Evolutionary conservation across 2,797 vertebrate genomes (phyloP), one percentile per base, ranked within the genome.

Genomic region (Sebastes hopkinsi): DNA sequence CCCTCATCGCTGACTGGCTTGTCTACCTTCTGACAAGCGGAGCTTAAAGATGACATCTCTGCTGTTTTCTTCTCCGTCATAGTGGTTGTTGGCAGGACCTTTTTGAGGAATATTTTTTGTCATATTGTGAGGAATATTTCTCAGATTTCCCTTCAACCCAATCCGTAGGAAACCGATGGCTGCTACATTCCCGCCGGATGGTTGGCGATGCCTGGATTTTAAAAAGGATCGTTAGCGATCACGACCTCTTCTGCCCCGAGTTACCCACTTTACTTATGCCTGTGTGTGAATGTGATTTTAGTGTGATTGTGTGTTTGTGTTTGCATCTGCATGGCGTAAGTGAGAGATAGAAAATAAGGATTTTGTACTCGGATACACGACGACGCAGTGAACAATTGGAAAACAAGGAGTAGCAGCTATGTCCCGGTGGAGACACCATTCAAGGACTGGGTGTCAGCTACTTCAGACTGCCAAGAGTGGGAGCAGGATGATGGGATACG

Each of bases 21-120:
- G 60, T 61, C 93, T 89, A 91, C 90, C 93, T 91, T 93, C 94
- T 93, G 94, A 97, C 95, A 92, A 94, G 92, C 84, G 92, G 91
- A 87, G 92, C 80, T 87, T 93, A 91, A 90, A 94, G 94, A 97
- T 96, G 96, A 95, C 94, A 89, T 92, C 90, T 81, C 92, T 91
- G 89, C 91, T 46, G 54, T 64, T 67, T 64, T 74, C 68, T 27
- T 64, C 78, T 72, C 58, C 46, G 52, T 59, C 18, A 18, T 32
- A 52, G 72, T 60, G 65, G 22, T 50, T 67, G 36, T 58, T 80
- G 32, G 58, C 58, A 65, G 77, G 74, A 80, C 65, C 32, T 36
- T 54, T 84, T 6, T 85, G 87, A 83, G 81, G 82, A 82, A 67
- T 80, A 80, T 72, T 79, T 79, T 79, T 54, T 38, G 5, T 38